Base-by-base conservation (phyloP, 2,113 vertebrate genomes). In the Engystomops pustulosus region DNA sequence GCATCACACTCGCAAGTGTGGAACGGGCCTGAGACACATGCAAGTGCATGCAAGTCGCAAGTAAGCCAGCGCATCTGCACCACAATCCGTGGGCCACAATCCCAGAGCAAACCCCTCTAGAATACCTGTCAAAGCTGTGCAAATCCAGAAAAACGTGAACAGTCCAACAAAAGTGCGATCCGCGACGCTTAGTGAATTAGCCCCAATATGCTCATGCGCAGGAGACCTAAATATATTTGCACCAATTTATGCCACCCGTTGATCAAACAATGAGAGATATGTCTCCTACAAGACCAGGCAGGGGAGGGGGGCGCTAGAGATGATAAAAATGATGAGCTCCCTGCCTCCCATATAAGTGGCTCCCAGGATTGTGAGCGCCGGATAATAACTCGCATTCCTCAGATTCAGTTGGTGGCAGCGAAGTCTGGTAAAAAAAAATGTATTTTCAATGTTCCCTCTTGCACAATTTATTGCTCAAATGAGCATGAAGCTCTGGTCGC, bases 401-500 rank as follows among this genome's bases (percentile, higher is more conserved):
- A 78, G 32, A 78, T 69, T 84, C 82, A 84, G 51, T 70, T 58
- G 49, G 17, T 30, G 18, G 74, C 62, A 78, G 60, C 36, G 65
- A 69, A 84, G 82, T 78, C 82, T 78, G 23, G 47, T 78, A 84
- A 84, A 78, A 84, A 84, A 84, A 84, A 84, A 84, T 84, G 41
- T 84, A 77, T 84, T 55, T 84, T 77, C 82, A 84, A 78, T 84
- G 82, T 84, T 84, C 82, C 82, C 82, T 84, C 72, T 84, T 84
- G 82, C 82, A 84, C 82, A 84, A 84, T 84, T 84, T 84, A 84
- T 84, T 84, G 82, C 82, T 84, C 74, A 84, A 69, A 78, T 34
- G 74, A 84, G 82, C 82, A 78, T 84, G 82, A 84, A 78, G 82
- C 82, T 77, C n/a, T 78, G 68, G 60, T 78, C 60, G 65, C 72